A percentile compares a stretch with the other conserved stretches of the same genome.
These are phyloP conservation scores for Limnodromus scolopaceus DNA, from an alignment of 2,797 vertebrate genomes.

Conservation along the genomic window DNA sequence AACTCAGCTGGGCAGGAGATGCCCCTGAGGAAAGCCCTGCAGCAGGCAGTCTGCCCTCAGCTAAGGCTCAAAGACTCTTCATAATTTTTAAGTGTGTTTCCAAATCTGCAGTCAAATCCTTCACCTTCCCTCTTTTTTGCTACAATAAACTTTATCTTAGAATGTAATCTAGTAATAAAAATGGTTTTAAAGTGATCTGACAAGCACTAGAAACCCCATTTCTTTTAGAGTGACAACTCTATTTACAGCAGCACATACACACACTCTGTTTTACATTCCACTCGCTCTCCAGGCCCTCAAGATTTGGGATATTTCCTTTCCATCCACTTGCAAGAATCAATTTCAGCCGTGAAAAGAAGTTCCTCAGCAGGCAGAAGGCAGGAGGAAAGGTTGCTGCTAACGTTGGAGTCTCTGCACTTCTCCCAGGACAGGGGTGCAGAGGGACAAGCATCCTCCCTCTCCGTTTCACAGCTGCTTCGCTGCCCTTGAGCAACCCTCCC, in stretches of 20 bases:
- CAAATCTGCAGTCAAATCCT: constrained; percentile 48
- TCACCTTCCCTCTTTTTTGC: constrained; percentile 26
- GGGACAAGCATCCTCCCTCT: neutral
- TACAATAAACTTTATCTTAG: constrained; percentile 66
- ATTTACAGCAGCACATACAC: constrained; percentile 29
- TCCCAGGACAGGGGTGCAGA: neutral
- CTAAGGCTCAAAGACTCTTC: neutral
- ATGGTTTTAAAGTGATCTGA: constrained; percentile 64
- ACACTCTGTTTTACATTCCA: constrained; percentile 6
- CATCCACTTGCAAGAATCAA: constrained; percentile 1
- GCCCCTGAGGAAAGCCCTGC: neutral
- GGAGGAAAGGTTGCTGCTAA: neutral
- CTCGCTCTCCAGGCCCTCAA: neutral
- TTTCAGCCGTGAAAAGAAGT: neutral
- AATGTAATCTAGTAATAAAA: constrained; percentile 69
- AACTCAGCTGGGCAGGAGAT: neutral
- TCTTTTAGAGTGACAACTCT: constrained; percentile 56
- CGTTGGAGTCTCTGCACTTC: neutral
- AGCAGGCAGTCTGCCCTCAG: neutral
- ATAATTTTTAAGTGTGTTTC: constrained; percentile 26
- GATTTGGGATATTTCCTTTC: constrained; percentile 23
- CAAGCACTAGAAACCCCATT: constrained; percentile 48
- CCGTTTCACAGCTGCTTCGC: accelerated
- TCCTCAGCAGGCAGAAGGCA: neutral
- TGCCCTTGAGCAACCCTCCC: neutral